A percentile compares a stretch with the other conserved stretches of the same genome.
These are phyloP conservation scores for Actinernus sp. DNA, from an alignment of 92 coral and sea anemone genomes.

Conservation along the genomic window DNA sequence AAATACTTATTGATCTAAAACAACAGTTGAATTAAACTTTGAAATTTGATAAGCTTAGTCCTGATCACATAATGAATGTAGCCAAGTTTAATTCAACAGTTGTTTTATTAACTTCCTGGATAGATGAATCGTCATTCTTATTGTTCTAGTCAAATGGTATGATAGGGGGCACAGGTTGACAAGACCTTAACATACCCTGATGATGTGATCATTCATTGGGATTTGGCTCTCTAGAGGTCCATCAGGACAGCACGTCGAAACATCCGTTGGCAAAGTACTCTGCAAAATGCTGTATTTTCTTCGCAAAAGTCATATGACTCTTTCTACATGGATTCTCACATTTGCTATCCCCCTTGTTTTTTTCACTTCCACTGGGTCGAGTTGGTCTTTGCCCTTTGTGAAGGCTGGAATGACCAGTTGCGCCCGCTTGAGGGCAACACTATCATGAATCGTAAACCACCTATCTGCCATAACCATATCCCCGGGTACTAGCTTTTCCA, in stretches of 20 bases:
- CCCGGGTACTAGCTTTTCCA: slow-evolving; percentile 35
- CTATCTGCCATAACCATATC: slow-evolving; percentile 63
- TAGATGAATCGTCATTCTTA: too few relatives aligned
- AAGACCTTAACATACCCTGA: too few relatives aligned
- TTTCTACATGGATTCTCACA: slow-evolving; percentile 15
- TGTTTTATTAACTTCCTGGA: too few relatives aligned
- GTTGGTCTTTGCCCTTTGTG: slow-evolving; percentile 13
- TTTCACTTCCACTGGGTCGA: slow-evolving; percentile 11
- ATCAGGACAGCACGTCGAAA: neutral
- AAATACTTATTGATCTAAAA: too few relatives aligned
- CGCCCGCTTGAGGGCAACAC: slow-evolving; percentile 8
- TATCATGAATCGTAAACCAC: slow-evolving; percentile 13
- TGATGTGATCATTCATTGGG: neutral
- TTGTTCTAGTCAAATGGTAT: too few relatives aligned
- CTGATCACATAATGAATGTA: too few relatives aligned
- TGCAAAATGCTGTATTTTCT: slow-evolving; percentile 8
- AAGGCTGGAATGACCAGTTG: slow-evolving; percentile 9
- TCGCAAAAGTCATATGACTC: slow-evolving; percentile 10
- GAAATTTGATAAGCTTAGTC: too few relatives aligned
- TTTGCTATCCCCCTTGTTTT: slow-evolving; percentile 15
- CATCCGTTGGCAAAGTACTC: slow-evolving; percentile 9
- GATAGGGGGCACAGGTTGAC: too few relatives aligned
- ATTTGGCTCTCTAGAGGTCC: neutral
- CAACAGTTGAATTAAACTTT: too few relatives aligned
- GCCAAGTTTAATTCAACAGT: too few relatives aligned